Evolutionary conservation across 2,113 vertebrate species (phyloP).

Genomic region (Phyllostomus hastatus): DNA sequence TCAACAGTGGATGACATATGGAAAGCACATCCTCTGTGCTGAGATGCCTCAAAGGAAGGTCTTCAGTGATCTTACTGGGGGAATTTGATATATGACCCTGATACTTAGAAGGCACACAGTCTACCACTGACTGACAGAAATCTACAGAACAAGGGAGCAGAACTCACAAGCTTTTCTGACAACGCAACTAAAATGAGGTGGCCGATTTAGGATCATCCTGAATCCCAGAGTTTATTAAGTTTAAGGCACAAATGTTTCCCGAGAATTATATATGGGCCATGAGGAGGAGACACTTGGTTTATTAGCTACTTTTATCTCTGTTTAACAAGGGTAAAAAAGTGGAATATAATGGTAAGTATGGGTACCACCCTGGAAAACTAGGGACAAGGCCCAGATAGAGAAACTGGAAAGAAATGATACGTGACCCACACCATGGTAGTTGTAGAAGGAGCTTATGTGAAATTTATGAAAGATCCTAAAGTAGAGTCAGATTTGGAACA

Average conservation of each 20-base stretch:
- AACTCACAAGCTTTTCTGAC: not conserved
- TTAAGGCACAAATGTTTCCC: not conserved
- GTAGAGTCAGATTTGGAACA: not conserved
- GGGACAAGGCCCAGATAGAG: not conserved
- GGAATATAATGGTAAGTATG: not conserved
- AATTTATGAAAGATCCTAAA: not conserved
- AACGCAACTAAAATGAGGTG: not conserved
- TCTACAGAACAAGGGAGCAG: not conserved
- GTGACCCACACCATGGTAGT: too few relatives aligned
- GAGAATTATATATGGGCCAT: not conserved
- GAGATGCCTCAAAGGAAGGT: not conserved
- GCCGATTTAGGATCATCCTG: not conserved
- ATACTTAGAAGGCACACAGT: not conserved
- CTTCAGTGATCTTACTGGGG: not conserved
- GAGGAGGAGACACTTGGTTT: not conserved
- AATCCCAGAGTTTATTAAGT: not conserved
- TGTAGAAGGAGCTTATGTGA: not conserved
- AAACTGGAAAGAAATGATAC: not conserved
- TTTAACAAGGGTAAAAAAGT: not conserved
- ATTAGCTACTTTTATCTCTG: not conserved
- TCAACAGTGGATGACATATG: not conserved
- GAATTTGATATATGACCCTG: not conserved
- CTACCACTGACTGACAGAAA: not conserved
- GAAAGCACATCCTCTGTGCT: not conserved
- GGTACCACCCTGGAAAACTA: not conserved